Percentiles rank a stretch among this genome's conserved stretches.
Evolutionary conservation across 2,797 vertebrate species (phyloP).

Genomic region (Acanthurus tractus): DNA sequence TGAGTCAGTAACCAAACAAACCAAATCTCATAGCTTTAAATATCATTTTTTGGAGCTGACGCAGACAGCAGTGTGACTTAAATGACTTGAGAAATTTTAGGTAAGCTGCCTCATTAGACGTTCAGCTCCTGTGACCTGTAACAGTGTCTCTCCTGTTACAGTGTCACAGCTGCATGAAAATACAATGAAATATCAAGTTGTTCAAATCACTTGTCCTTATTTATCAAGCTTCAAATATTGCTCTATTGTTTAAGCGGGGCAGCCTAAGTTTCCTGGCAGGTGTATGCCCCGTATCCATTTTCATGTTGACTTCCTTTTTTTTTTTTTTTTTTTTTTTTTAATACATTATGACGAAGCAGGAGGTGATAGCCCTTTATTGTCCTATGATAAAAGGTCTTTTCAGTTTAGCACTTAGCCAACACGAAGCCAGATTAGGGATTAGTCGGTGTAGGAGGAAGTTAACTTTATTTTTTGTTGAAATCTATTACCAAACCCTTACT

Average conservation of each 20-base stretch:
- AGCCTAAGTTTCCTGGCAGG: constrained; percentile 72
- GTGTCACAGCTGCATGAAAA: constrained; percentile 35
- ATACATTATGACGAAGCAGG: constrained; percentile 48
- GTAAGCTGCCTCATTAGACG: constrained; percentile 47
- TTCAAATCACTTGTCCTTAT: constrained; percentile 70
- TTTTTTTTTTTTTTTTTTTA: constrained; percentile 45
- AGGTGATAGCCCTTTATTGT: constrained; percentile 67
- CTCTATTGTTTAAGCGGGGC: constrained; percentile 65
- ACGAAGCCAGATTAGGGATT: constrained; percentile 41
- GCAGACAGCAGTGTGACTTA: not conserved
- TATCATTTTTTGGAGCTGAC: not conserved
- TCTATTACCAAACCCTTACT: constrained; percentile 2
- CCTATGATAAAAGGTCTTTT: constrained; percentile 71
- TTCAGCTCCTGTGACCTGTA: constrained; percentile 58
- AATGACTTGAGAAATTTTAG: constrained; percentile 20
- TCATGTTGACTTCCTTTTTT: constrained; percentile 72
- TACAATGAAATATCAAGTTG: constrained; percentile 69
- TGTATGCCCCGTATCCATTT: constrained; percentile 75
- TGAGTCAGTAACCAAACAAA: no score
- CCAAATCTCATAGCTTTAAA: not conserved
- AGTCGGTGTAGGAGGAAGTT: constrained; percentile 13
- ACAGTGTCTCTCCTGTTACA: constrained; percentile 58
- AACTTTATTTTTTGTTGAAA: constrained; percentile 1
- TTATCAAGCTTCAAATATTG: constrained; percentile 58
- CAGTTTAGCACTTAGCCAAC: constrained; percentile 53